Base-by-base conservation (phyloP, 2,113 vertebrate species). In the Penelope pileata region DNA sequence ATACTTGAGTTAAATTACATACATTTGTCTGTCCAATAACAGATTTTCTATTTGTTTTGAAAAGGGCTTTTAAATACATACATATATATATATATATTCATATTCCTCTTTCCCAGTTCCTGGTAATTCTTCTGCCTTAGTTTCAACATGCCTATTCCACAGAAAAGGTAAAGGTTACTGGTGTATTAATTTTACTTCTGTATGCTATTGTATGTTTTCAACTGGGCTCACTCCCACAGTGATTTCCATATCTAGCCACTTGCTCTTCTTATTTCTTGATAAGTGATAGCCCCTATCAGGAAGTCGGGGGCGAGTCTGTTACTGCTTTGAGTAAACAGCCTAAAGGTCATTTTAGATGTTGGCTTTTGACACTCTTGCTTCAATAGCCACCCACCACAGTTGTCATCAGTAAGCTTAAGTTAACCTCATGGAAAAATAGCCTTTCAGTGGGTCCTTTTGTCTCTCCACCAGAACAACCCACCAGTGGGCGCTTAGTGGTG, bases 291-390 rank as follows among this genome's bases (percentile, higher is more conserved):
- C 88, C 72, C 62, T 88, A 92, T 93, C 96, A 97, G 97, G 96
- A 97, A 97, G 93, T 86, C 23, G 95, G 94, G 96, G 97, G 96
- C 26, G 96, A 96, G 80, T 66, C 92, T 93, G 82, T 95, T 96
- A 95, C 95, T 93, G 88, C 80, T 96, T 92, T 94, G 91, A 96
- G 94, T 94, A 96, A 97, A 94, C 96, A 96, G 70, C 83, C 72
- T 96, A 97, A 97, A 97, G 96, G 96, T 96, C 93, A 96, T 80
- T 97, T 96, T 72, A 94, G 83, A 95, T 95, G 94, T 88, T 90
- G 77, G 74, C 84, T 95, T 95, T 94, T 96, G 93, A 91, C 94
- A 96, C 88, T 90, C 83, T 45, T 91, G 83, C 79, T 95, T 96
- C 88, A 95, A 75, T 76, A 94, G 79, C 81, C 94, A 93, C 94